Percentiles rank a stretch among this genome's conserved stretches.
phyloP scores from a whole-genome alignment of 1,140 invertebrate species.

The Brachionus paranguensis region DNA sequence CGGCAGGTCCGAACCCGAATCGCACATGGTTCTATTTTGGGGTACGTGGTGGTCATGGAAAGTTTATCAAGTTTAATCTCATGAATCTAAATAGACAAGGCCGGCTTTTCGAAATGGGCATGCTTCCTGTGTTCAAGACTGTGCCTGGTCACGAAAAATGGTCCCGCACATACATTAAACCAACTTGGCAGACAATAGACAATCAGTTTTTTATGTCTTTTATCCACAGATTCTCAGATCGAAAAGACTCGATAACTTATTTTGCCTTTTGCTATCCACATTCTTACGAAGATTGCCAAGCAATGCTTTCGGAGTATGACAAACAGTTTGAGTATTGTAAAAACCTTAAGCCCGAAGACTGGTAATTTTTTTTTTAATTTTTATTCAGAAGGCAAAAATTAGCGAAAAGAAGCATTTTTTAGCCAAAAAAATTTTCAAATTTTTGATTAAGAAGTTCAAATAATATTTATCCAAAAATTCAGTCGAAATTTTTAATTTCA shows the following conservation, averaged over 20 bases:
- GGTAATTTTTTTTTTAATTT: neutral
- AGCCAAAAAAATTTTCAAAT: too few species aligned
- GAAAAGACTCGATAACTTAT: slow-evolving; percentile 68
- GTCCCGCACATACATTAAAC: slow-evolving; percentile 64
- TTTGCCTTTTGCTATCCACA: slow-evolving; percentile 88
- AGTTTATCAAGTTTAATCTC: slow-evolving; percentile 70
- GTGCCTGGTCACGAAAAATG: slow-evolving; percentile 63
- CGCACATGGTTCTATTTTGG: slow-evolving; percentile 88
- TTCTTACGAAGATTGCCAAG: slow-evolving; percentile 73
- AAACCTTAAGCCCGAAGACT: slow-evolving; percentile 42
- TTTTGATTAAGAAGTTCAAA: too few species aligned
- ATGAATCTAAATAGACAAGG: slow-evolving; percentile 80
- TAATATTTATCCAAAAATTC: too few species aligned
- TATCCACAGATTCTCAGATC: slow-evolving; percentile 68
- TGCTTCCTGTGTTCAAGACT: slow-evolving; percentile 69
- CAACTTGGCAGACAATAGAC: slow-evolving; percentile 46
- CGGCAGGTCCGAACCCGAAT: slow-evolving; percentile 76
- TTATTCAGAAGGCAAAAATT: neutral
- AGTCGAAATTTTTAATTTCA: too few species aligned
- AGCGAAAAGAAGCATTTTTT: neutral
- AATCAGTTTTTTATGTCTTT: slow-evolving; percentile 72
- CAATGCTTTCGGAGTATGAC: slow-evolving; percentile 64
- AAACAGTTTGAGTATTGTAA: slow-evolving; percentile 57
- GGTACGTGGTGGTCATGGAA: slow-evolving; percentile 61
- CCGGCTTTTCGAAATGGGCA: slow-evolving; percentile 83